A percentile compares a stretch with the other conserved stretches of the same genome.
Conservation (phyloP, 2,888 invertebrate species). For the Euzophera pinguis region DNA sequence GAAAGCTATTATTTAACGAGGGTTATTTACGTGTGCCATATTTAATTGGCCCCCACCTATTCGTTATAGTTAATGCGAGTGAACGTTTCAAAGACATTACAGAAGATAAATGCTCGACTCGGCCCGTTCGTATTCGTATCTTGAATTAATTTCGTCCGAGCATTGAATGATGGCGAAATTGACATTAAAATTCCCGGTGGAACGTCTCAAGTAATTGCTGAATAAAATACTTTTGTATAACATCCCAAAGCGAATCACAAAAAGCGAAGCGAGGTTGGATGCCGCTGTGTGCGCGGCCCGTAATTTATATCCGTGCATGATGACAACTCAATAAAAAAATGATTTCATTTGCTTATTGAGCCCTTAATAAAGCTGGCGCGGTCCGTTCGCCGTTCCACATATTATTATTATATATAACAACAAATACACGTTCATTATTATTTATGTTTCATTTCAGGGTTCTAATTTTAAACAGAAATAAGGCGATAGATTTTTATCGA, state of each 20-base stretch:
- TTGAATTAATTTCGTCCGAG: slow-evolving; percentile 71
- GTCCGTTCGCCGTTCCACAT: slow-evolving; percentile 54
- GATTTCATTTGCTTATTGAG: slow-evolving; percentile 80
- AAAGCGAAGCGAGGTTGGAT: slow-evolving; percentile 49
- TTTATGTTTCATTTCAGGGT: slow-evolving; percentile 28
- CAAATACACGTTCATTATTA: slow-evolving; percentile 59
- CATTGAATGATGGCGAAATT: slow-evolving; percentile 77
- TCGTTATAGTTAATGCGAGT: slow-evolving; percentile 57
- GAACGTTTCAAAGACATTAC: slow-evolving; percentile 69
- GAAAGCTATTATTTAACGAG: slow-evolving; percentile 52
- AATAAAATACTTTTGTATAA: slow-evolving; percentile 77
- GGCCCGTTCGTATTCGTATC: slow-evolving; percentile 47
- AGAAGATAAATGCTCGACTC: slow-evolving; percentile 58
- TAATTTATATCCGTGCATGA: slow-evolving; percentile 75
- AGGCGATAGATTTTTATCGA: not conserved
- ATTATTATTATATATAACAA: slow-evolving; percentile 67
- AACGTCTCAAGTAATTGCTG: slow-evolving; percentile 78
- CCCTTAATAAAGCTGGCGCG: slow-evolving; percentile 72
- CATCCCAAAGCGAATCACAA: slow-evolving; percentile 71
- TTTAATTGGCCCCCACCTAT: slow-evolving; percentile 64
- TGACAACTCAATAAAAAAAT: slow-evolving; percentile 80
- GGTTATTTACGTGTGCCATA: slow-evolving; percentile 62
- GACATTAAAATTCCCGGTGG: slow-evolving; percentile 74
- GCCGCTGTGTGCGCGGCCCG: slow-evolving; percentile 54
- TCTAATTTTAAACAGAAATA: not conserved